A percentile compares a stretch with the other conserved stretches of the same genome.
Evolutionary conservation across 1,140 invertebrate genomes (phyloP).

Genomic region (Caenorhabditis tropicalis): DNA sequence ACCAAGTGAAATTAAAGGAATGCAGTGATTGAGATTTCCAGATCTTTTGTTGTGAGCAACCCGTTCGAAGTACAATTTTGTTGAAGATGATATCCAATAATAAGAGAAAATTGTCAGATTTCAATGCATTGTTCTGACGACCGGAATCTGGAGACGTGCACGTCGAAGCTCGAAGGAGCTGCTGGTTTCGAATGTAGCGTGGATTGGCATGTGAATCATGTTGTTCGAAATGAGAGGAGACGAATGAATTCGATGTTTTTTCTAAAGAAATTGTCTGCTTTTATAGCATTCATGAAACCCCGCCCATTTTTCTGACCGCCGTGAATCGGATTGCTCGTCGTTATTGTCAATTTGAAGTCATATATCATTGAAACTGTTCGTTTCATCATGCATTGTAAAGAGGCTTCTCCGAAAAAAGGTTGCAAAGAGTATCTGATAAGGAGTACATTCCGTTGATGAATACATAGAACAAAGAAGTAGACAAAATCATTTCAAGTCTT

Average conservation of each 20-base stretch:
- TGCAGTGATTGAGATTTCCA: background rate
- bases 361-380: slow-evolving; percentile 30
- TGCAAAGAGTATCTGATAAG: background rate
- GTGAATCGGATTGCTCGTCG: background rate
- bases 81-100: too few relatives aligned
- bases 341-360: background rate
- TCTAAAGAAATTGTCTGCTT: background rate
- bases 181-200: background rate
- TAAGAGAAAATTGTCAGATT: too few relatives aligned
- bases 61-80: background rate
- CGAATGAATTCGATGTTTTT: background rate
- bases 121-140: too few relatives aligned
- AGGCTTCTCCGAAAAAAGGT: slow-evolving; percentile 3
- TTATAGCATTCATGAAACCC: background rate
- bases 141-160: background rate
- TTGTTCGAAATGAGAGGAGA: background rate
- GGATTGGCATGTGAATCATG: slow-evolving; percentile 39
- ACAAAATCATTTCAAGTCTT: too few relatives aligned
- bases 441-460: background rate
- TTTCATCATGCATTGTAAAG: slow-evolving; percentile 33
- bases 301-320: background rate
- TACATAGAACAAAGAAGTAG: background rate
- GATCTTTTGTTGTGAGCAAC: background rate
- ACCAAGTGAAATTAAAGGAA: background rate
- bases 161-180: slow-evolving; percentile 13